These are phyloP conservation scores for Phalacrocorax aristotelis DNA, from an alignment of 2,113 vertebrate genomes.

Conservation along the genomic window DNA sequence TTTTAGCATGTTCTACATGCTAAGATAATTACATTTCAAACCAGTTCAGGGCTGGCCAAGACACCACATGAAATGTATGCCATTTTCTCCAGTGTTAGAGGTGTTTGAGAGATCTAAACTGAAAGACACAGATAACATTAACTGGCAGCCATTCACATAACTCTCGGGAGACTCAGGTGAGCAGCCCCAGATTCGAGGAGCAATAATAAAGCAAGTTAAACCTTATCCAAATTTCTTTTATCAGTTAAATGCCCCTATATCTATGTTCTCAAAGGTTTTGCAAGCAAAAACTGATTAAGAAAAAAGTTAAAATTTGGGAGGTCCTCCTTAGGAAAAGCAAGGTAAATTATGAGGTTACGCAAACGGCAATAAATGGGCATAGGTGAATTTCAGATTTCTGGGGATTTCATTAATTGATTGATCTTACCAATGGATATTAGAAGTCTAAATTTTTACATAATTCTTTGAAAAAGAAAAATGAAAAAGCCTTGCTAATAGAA, in stretches of 20 bases:
- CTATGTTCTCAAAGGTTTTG: background rate
- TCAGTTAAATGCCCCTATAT: background rate
- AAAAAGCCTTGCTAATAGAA: background rate
- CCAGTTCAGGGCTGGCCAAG: background rate
- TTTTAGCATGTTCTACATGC: background rate
- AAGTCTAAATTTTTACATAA: background rate
- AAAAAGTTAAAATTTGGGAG: background rate
- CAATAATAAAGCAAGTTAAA: background rate
- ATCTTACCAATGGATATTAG: background rate
- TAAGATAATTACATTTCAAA: constrained; percentile 54
- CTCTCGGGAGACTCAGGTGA: background rate
- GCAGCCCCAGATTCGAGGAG: background rate
- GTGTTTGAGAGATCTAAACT: background rate
- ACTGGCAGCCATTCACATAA: background rate
- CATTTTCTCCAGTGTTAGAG: background rate
- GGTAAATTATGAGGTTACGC: background rate
- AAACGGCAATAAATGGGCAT: background rate
- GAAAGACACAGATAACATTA: background rate
- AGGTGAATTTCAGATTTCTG: background rate
- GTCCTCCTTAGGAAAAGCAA: background rate
- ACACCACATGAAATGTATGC: background rate
- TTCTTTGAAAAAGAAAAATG: background rate
- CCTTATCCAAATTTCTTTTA: background rate
- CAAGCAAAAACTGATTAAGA: background rate
- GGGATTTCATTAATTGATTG: background rate